These are phyloP conservation scores for Neogobius melanostomus DNA, from an alignment of 2,113 vertebrate genomes.

Conservation along the genomic window DNA sequence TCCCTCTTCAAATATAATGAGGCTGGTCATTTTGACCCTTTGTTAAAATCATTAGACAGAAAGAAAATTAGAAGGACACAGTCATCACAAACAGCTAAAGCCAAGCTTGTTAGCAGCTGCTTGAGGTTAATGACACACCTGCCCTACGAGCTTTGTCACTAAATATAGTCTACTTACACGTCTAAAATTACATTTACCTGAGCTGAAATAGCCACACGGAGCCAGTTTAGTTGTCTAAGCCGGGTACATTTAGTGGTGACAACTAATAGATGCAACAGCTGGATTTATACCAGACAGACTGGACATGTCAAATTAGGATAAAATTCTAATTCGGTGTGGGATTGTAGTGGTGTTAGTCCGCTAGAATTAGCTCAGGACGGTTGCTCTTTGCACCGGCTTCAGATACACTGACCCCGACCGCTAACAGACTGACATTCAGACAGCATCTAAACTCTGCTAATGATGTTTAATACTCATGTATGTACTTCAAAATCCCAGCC, in stretches of 20 bases:
- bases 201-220: slow-evolving; percentile 43
- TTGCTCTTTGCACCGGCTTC: background rate
- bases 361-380: no score
- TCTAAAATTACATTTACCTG: slow-evolving; percentile 58
- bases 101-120: slow-evolving; percentile 48
- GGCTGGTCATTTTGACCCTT: background rate
- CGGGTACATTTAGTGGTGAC: slow-evolving; percentile 27
- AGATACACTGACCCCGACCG: slow-evolving; percentile 8
- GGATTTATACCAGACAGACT: slow-evolving; percentile 35
- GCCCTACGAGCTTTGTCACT: slow-evolving; percentile 38
- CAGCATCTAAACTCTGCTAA: background rate
- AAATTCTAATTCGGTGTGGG: slow-evolving; percentile 1
- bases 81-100: slow-evolving; percentile 35
- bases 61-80: background rate
- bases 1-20: background rate
- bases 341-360: background rate
- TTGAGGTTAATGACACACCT: slow-evolving; percentile 33
- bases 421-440: background rate
- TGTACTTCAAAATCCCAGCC: no score
- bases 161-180: slow-evolving; percentile 52
- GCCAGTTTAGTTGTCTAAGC: slow-evolving; percentile 41
- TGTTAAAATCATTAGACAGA: background rate
- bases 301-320: slow-evolving; percentile 11
- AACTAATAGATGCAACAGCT: slow-evolving; percentile 19
- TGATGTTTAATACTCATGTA: background rate